These are phyloP conservation scores for Phortica magna DNA, from an alignment of 2,888 invertebrate species.

Conservation along the genomic window DNA sequence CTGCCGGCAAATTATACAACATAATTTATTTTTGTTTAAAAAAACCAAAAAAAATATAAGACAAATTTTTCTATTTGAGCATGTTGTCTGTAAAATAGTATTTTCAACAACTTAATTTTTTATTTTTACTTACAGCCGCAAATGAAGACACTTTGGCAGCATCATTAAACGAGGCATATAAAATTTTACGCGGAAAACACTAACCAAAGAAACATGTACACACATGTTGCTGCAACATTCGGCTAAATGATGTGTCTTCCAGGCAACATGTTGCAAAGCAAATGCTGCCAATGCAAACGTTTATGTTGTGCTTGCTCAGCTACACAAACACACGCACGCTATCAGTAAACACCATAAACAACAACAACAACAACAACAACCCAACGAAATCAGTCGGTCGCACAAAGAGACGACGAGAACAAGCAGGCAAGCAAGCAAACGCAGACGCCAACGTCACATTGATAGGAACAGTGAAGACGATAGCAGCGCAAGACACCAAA, in stretches of 20 bases:
- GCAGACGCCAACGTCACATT: neutral
- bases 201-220: too few species aligned
- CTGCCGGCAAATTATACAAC: neutral
- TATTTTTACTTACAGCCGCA: constrained; percentile 42
- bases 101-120: constrained; percentile 62
- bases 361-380: constrained; percentile 42
- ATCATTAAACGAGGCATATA: constrained; percentile 54
- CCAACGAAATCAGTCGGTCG: neutral
- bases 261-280: constrained; percentile 42
- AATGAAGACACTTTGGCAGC: constrained; percentile 49
- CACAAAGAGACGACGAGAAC: too few species aligned
- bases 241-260: constrained; percentile 38
- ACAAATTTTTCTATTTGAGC: neutral
- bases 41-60: constrained; percentile 5
- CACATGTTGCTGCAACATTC: constrained; percentile 30
- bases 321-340: too few species aligned
- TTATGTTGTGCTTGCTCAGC: too few species aligned
- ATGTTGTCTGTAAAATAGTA: neutral
- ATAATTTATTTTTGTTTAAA: constrained; percentile 3
- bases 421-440: too few species aligned
- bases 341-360: constrained; percentile 37
- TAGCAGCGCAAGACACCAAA: too few species aligned
- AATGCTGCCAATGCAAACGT: neutral
- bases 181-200: constrained; percentile 55
- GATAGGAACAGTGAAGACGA: constrained; percentile 11